phyloP scores from a whole-genome alignment of 2,797 vertebrate genomes.

The Podarcis lilfordi region DNA sequence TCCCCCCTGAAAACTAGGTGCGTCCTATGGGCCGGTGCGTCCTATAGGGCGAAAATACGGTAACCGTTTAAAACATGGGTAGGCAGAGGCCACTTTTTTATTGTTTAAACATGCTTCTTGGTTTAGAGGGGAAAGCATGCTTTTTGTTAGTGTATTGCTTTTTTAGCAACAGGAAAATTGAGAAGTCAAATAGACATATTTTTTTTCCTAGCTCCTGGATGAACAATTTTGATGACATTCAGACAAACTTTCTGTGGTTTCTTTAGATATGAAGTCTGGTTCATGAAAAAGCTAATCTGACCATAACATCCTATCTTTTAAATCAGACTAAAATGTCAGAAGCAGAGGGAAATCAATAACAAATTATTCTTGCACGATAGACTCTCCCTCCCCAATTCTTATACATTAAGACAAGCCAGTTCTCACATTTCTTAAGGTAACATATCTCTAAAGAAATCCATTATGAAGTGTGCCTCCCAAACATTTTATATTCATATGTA shows the following conservation, averaged over 20 bases:
- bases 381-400: too few relatives aligned
- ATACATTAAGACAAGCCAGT: background rate
- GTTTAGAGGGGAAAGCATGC: too few relatives aligned
- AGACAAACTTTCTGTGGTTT: background rate
- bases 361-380: background rate
- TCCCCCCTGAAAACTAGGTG: too few relatives aligned
- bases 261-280: background rate
- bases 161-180: background rate
- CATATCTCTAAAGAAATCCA: background rate
- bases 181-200: background rate
- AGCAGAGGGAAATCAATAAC: background rate
- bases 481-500: conserved; percentile 1
- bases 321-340: background rate
- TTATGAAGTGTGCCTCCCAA: background rate
- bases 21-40: too few relatives aligned
- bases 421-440: background rate
- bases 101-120: too few relatives aligned
- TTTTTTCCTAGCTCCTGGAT: background rate
- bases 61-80: too few relatives aligned
- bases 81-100: too few relatives aligned
- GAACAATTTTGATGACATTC: background rate
- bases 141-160: too few relatives aligned
- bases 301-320: background rate
- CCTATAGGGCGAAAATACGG: too few relatives aligned
- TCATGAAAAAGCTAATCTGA: background rate